Base-by-base conservation (phyloP, 2,888 invertebrate species). In the Adineta ricciae region DNA sequence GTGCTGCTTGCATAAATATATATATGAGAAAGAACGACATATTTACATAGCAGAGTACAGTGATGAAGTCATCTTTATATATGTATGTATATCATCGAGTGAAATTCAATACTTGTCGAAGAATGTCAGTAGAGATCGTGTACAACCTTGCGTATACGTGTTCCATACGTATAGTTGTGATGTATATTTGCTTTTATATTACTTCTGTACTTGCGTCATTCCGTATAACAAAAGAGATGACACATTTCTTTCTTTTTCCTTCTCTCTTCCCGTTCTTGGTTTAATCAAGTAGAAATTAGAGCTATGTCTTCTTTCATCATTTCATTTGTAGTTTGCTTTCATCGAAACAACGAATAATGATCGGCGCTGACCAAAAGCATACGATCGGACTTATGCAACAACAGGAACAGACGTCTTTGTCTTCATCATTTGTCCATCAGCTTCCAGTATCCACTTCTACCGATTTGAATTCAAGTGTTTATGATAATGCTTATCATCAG, bases 271-370 rank as follows among this genome's bases (percentile, higher is more conserved):
- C 32, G 64, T 64, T 64, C 27, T 32, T 64, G 16, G 32, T 64
- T 64, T 64, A 64, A 64, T 64, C 64, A 64, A 64, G 64, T 64
- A 64, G 64, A 64, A 64, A 64, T 64, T 64, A 64, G 64, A 64
- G 64, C 36, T 32, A 64, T 64, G 64, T 64, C 64, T 64, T 32
- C 32, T 32, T 36, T 32, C 64, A 36, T 64, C 64, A 64, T 64
- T 64, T 64, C 64, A 64, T 64, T 64, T 64, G 19, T 36, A 64
- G 64, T 64, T 64, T 64, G 19, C 32, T 27, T 32, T 64, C 19
- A 36, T 64, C 64, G 36, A 64, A 36, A 64, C 64, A 64, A 36
- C 32, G 64, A 64, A 64, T 64, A 27, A 64, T 64, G 64, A 64
- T 64, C 64, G 32, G 14, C 64, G 64, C 16, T 64, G 64, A 64